Evolutionary conservation across 2,888 invertebrate species (phyloP).

Genomic region (Caenorhabditis sp.): DNA sequence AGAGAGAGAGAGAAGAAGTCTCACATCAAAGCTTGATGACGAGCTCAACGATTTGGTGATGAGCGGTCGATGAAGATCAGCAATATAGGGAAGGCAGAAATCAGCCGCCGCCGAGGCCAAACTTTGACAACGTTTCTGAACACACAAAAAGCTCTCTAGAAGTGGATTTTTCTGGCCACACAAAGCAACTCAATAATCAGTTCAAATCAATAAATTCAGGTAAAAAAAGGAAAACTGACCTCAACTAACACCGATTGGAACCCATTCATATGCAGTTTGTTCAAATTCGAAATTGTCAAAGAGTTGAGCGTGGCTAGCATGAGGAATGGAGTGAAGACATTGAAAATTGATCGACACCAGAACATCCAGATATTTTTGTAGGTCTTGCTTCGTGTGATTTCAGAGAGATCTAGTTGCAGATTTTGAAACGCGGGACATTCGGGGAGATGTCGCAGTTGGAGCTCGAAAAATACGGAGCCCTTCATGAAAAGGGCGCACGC

Average conservation of each 20-base stretch:
- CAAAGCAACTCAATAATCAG: constrained; percentile 15
- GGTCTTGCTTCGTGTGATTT: constrained; percentile 40
- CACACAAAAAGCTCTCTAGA: not conserved
- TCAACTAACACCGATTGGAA: constrained; percentile 46
- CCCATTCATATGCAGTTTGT: constrained; percentile 36
- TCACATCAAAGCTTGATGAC: constrained; percentile 26
- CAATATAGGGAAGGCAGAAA: constrained; percentile 2
- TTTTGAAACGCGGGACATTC: constrained; percentile 46
- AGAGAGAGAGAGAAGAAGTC: constrained; percentile 5
- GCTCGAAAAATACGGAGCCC: constrained; percentile 50
- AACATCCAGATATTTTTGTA: constrained; percentile 58
- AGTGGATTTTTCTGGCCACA: constrained; percentile 5
- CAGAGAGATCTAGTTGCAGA: constrained; percentile 29
- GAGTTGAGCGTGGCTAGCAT: constrained; percentile 52
- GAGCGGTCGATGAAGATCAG: constrained; percentile 12
- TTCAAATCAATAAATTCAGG: not conserved
- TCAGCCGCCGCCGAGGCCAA: constrained; percentile 9
- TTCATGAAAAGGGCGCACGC: constrained; percentile 39
- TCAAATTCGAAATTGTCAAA: constrained; percentile 42
- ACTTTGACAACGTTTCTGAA: constrained; percentile 38
- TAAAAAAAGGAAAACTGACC: constrained; percentile 10
- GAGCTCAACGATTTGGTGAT: constrained; percentile 18
- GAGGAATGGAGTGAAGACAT: constrained; percentile 58
- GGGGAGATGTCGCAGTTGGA: constrained; percentile 36
- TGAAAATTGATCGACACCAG: constrained; percentile 56